Percentiles rank a stretch among this genome's conserved stretches.
Conservation (phyloP, 1,140 invertebrate genomes). For the Solen grandis region DNA sequence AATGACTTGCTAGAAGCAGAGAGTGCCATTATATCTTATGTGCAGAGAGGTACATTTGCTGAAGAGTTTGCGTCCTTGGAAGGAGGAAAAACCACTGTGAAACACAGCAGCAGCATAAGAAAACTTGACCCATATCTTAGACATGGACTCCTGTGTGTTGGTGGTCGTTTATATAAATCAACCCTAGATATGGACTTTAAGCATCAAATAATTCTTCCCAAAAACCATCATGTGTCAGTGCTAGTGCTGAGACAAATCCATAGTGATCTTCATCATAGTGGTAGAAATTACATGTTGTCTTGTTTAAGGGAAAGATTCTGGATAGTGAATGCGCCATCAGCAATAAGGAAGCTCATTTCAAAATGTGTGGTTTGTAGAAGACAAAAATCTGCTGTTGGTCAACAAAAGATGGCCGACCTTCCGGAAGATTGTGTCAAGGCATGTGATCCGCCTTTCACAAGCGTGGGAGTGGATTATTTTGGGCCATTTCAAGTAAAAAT, state of each 20-base stretch:
- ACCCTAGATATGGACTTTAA: conserved; percentile 9
- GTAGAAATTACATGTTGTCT: background rate
- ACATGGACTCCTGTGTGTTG: conserved; percentile 9
- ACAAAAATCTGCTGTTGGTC: background rate
- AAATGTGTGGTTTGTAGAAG: conserved; percentile 16
- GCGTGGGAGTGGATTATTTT: conserved; percentile 67
- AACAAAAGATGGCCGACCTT: conserved; percentile 5
- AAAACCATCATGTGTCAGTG: background rate
- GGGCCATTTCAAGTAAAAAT: conserved; percentile 56
- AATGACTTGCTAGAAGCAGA: too few relatives aligned
- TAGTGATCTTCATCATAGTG: background rate
- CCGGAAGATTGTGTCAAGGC: conserved; percentile 1
- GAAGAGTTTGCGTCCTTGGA: too few relatives aligned
- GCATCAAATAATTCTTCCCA: conserved; percentile 25
- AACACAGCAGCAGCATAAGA: background rate
- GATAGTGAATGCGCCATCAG: conserved; percentile 6
- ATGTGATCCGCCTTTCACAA: conserved; percentile 5
- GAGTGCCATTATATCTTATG: too few relatives aligned
- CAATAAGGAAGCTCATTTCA: background rate
- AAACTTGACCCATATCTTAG: background rate
- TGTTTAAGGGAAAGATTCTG: conserved; percentile 9
- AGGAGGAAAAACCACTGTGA: background rate
- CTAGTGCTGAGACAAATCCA: background rate
- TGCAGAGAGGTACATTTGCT: too few relatives aligned
- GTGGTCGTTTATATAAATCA: conserved; percentile 9